phyloP scores from a whole-genome alignment of 2,888 invertebrate species.

The Craniophora ligustri region DNA sequence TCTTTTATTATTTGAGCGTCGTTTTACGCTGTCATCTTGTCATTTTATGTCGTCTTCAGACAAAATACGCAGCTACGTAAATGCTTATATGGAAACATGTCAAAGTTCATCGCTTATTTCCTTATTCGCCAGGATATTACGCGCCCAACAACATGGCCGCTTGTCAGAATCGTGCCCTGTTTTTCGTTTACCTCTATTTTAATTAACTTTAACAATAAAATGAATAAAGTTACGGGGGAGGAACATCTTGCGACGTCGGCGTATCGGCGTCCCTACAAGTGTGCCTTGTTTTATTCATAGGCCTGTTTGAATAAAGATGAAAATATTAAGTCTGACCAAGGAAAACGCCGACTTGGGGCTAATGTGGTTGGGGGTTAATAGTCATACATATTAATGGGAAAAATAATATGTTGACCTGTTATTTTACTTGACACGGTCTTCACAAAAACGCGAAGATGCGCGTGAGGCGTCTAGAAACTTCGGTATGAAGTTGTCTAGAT shows the following conservation, averaged over 20 bases:
- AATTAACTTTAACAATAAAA: constrained; percentile 78
- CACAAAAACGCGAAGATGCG: constrained; percentile 13
- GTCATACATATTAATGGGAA: constrained; percentile 84
- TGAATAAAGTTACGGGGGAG: constrained; percentile 74
- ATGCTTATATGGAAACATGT: constrained; percentile 24
- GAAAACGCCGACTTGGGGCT: constrained; percentile 75
- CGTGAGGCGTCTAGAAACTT: constrained; percentile 16
- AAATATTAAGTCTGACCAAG: constrained; percentile 83
- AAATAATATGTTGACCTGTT: constrained; percentile 67
- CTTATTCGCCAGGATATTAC: constrained; percentile 26
- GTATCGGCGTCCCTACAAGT: constrained; percentile 68
- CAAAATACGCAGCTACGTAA: constrained; percentile 42
- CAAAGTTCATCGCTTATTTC: constrained; percentile 26
- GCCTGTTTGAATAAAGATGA: constrained; percentile 87
- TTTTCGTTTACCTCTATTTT: constrained; percentile 62
- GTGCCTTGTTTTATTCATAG: constrained; percentile 85
- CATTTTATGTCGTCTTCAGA: constrained; percentile 31
- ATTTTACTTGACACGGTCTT: constrained; percentile 32
- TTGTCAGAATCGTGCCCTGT: constrained; percentile 23
- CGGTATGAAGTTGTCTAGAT: constrained; percentile 24
- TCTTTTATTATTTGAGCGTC: constrained; percentile 34
- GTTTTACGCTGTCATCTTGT: constrained; percentile 37
- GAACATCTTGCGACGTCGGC: constrained; percentile 73
- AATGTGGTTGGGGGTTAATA: constrained; percentile 80
- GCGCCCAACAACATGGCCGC: constrained; percentile 1